phyloP scores from a whole-genome alignment of 2,113 vertebrate species.

The Athene noctua region DNA sequence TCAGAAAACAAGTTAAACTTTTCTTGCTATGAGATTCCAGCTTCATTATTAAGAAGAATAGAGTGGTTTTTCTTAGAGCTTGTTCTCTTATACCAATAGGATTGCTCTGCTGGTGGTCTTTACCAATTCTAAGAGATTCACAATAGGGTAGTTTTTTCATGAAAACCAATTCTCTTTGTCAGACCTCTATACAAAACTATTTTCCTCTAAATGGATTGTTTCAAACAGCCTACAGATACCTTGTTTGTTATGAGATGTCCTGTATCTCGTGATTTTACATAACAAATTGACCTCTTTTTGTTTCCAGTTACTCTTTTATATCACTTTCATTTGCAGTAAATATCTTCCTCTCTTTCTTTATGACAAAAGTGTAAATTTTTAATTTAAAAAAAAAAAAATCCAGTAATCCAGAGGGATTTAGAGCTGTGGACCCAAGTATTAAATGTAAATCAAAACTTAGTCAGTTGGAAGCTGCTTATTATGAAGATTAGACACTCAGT shows the following conservation, averaged over 20 bases:
- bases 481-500: slow-evolving; percentile 63
- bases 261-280: neutral
- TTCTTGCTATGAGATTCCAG: neutral
- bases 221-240: neutral
- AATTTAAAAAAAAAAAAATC: neutral
- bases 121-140: neutral
- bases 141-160: neutral
- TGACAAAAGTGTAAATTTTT: neutral
- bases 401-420: slow-evolving; percentile 12
- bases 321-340: slow-evolving; percentile 1
- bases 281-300: neutral
- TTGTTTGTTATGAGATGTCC: neutral
- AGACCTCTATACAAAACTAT: slow-evolving; percentile 13
- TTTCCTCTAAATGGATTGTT: slow-evolving; percentile 1
- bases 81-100: neutral
- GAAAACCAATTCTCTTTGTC: slow-evolving; percentile 32
- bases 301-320: neutral
- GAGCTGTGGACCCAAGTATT: neutral
- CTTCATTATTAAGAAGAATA: neutral
- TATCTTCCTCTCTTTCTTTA: neutral
- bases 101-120: slow-evolving; percentile 48
- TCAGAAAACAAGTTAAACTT: neutral
- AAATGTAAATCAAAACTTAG: slow-evolving; percentile 58
- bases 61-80: neutral
- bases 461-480: slow-evolving; percentile 57